phyloP scores from a whole-genome alignment of 2,797 vertebrate genomes.

The Cirrhinus molitorella region DNA sequence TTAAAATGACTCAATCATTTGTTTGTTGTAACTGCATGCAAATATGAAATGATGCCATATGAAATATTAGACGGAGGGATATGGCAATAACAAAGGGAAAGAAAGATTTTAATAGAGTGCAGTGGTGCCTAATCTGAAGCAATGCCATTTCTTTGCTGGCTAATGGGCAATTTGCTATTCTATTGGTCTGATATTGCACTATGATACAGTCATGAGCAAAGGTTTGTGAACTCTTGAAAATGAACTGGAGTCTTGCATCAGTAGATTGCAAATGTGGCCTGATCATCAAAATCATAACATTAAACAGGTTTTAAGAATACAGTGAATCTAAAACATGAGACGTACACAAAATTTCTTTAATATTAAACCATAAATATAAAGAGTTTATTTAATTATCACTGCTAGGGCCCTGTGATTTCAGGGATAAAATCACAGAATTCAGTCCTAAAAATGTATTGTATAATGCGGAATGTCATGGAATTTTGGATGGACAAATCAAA shows the following conservation, averaged over 20 bases:
- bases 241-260: constrained; percentile 8
- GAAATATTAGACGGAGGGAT: constrained; percentile 22
- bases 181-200: constrained; percentile 17
- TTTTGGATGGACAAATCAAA: no score
- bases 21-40: constrained; percentile 33
- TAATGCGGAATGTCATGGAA: no score
- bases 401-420: no score
- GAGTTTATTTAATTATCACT: not conserved
- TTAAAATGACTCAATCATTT: constrained; percentile 32
- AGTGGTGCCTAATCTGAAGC: constrained; percentile 1
- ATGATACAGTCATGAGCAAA: constrained; percentile 10
- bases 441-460: no score
- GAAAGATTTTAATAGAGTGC: constrained; percentile 16
- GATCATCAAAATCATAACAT: not conserved
- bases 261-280: not conserved
- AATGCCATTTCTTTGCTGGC: not conserved
- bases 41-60: constrained; percentile 26
- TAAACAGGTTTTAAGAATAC: not conserved
- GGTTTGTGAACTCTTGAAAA: constrained; percentile 12
- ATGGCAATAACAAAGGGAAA: constrained; percentile 22
- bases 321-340: not conserved
- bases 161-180: constrained; percentile 36
- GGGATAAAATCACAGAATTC: no score
- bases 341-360: not conserved
- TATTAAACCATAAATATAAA: not conserved